A percentile compares a stretch with the other conserved stretches of the same genome.
phyloP scores from a whole-genome alignment of 1,140 invertebrate species.

The Globodera ellingtonae region DNA sequence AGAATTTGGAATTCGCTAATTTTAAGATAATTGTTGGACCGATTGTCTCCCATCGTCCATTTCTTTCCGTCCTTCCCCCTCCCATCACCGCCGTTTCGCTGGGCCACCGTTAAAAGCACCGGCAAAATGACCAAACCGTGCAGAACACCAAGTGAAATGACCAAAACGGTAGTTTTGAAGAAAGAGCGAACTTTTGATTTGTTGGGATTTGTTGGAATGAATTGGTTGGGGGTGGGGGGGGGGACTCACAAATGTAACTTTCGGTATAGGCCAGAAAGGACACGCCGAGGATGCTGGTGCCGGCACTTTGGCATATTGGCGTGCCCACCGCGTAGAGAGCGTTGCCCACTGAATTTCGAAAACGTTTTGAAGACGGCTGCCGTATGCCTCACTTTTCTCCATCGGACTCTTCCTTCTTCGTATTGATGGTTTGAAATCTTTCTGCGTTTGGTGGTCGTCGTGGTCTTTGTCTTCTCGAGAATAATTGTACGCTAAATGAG shows the following conservation, averaged over 20 bases:
- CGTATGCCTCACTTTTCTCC: conserved; percentile 74
- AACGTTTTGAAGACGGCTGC: conserved; percentile 70
- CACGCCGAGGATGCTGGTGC: conserved; percentile 88
- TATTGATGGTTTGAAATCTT: no score
- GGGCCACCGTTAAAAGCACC: conserved; percentile 76
- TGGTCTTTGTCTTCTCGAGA: conserved; percentile 67
- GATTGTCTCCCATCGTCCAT: not conserved
- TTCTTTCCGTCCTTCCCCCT: not conserved
- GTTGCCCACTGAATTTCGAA: conserved; percentile 68
- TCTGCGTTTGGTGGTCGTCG: not conserved
- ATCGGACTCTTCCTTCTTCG: conserved; percentile 80
- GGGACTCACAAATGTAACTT: conserved; percentile 76
- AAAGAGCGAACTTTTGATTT: conserved; percentile 80
- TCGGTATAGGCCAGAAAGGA: conserved; percentile 82
- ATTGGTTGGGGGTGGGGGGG: not conserved
- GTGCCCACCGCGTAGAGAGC: conserved; percentile 85
- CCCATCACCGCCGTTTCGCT: not conserved
- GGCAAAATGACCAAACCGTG: conserved; percentile 67
- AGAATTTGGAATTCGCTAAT: not conserved
- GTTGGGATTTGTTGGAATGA: not conserved
- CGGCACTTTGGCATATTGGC: conserved; percentile 86
- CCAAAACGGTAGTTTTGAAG: conserved; percentile 95
- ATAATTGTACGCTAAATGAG: conserved; percentile 94
- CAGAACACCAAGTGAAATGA: conserved; percentile 77
- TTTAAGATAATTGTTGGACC: not conserved